phyloP scores from a whole-genome alignment of 2,888 invertebrate species.

The Luffia ferchaultella region DNA sequence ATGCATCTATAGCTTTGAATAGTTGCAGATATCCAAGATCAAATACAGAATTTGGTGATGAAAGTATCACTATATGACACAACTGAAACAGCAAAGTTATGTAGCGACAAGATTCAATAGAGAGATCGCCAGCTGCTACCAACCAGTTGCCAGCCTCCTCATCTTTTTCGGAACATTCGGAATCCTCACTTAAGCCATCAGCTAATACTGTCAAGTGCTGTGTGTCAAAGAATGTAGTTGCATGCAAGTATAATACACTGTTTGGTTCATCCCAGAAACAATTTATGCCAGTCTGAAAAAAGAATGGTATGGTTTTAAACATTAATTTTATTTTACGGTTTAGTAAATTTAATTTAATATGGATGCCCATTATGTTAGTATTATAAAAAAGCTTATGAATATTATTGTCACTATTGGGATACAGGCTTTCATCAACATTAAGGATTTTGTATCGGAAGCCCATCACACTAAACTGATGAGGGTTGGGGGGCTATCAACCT shows the following conservation, averaged over 20 bases:
- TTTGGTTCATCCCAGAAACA: conserved; percentile 66
- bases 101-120: conserved; percentile 68
- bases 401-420: too few relatives aligned
- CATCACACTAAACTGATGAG: too few relatives aligned
- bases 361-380: neutral
- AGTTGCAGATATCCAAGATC: conserved; percentile 84
- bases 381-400: too few relatives aligned
- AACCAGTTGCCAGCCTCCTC: conserved; percentile 69
- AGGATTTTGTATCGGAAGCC: too few relatives aligned
- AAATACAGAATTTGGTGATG: conserved; percentile 65
- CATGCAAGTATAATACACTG: conserved; percentile 59
- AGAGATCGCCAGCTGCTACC: conserved; percentile 61
- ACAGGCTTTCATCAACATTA: too few relatives aligned
- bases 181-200: conserved; percentile 33
- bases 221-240: conserved; percentile 54
- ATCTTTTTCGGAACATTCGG: conserved; percentile 42
- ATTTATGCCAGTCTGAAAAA: conserved; percentile 59
- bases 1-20: conserved; percentile 81
- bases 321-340: neutral
- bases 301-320: too few relatives aligned
- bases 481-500: too few relatives aligned
- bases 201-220: conserved; percentile 35
- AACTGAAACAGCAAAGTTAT: conserved; percentile 80
- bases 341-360: conserved; percentile 1
- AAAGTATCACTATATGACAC: conserved; percentile 76